Base-by-base conservation (phyloP, 2,797 vertebrate genomes). In the Ciconia nigra region DNA sequence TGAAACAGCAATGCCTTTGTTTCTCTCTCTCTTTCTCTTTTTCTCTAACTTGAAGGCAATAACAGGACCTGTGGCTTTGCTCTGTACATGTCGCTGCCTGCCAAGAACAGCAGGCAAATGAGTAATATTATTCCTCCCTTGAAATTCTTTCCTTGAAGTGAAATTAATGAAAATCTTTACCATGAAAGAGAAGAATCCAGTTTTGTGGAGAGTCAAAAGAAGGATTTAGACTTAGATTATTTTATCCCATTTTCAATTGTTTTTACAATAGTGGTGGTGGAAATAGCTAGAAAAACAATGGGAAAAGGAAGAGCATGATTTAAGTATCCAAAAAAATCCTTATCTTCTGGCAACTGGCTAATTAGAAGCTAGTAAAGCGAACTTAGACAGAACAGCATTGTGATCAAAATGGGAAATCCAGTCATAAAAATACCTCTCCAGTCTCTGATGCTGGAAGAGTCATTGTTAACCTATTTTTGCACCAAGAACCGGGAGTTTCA, bases 111-210 rank as follows among this genome's bases (percentile, higher is more conserved):
- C 90, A 95, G 83, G 66, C 86, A 89, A 87, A 72, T 73, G 88
- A 93, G 78, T 96, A 95, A 96, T 90, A 26, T 59, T 87, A 83
- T 96, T 97, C 83, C 90, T 95, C 74, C 83, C 90, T 90, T 93
- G 87, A 95, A 89, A 96, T 96, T 94, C 85, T 85, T 92, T 80
- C 81, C 83, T 95, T 96, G 89, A 95, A 95, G 90, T 95, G 70
- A 95, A 96, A 93, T 94, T 89, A 92, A 93, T 95, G 63, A 92
- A 89, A 59, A 83, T 90, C 93, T 90, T 90, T 85, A 77, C 86
- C 47, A 67, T 61, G 49, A 94, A 96, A 73, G 70, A 90, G 78
- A 87, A 78, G 26, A 73, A 85, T 77, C 51, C 70, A 61, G 4
- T 90, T 82, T 92, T 87, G 59, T 74, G 69, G 71, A 61, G 81